Percentiles rank a stretch among this genome's conserved stretches.
phyloP scores from a whole-genome alignment of 2,888 invertebrate genomes.

The Neoitamus cyanurus region DNA sequence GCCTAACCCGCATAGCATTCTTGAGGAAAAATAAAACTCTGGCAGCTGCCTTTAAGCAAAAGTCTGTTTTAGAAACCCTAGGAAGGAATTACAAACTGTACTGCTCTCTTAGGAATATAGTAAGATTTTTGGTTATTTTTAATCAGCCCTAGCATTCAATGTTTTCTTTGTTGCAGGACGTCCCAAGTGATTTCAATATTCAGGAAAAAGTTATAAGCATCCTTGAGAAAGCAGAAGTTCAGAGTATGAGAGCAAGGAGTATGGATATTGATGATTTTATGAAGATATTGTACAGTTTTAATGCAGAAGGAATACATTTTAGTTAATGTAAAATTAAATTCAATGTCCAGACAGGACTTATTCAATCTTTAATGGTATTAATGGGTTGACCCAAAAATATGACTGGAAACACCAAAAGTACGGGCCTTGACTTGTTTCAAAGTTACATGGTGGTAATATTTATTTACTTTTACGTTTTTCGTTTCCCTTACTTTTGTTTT shows the following conservation, averaged over 20 bases:
- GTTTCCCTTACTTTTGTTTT: too few relatives aligned
- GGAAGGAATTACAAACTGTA: conserved; percentile 92
- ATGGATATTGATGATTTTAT: conserved; percentile 99
- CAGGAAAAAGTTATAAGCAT: conserved; percentile 83
- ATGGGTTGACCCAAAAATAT: too few relatives aligned
- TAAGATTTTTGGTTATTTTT: conserved; percentile 60
- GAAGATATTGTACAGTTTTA: conserved; percentile 85
- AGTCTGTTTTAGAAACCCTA: conserved; percentile 82
- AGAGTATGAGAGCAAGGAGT: conserved; percentile 84
- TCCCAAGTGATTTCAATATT: conserved; percentile 83
- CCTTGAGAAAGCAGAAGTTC: conserved; percentile 75
- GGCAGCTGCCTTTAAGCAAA: conserved; percentile 87
- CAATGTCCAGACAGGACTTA: too few relatives aligned
- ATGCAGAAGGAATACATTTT: conserved; percentile 94
- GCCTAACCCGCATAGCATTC: conserved; percentile 93
- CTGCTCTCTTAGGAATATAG: conserved; percentile 87
- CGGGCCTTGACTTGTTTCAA: too few relatives aligned
- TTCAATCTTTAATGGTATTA: too few relatives aligned
- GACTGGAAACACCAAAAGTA: too few relatives aligned
- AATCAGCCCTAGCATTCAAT: not conserved
- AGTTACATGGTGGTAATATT: too few relatives aligned
- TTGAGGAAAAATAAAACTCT: conserved; percentile 97
- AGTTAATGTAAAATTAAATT: too few relatives aligned
- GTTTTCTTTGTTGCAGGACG: conserved; percentile 71
- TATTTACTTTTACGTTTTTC: too few relatives aligned